These are phyloP conservation scores for Cecidostiba fungosa DNA, from an alignment of 2,888 invertebrate species.

Conservation along the genomic window DNA sequence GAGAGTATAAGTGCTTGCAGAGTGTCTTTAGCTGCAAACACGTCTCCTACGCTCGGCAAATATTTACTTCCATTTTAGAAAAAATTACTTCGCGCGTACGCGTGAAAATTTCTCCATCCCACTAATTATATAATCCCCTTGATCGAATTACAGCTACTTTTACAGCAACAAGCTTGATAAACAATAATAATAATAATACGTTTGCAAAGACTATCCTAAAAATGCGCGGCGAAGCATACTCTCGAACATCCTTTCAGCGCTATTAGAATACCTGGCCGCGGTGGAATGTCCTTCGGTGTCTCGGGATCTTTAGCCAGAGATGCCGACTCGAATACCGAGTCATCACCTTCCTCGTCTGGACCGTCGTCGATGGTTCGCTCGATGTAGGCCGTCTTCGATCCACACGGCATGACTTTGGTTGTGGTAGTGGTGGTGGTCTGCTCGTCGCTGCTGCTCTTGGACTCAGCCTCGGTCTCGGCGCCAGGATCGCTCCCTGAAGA, in stretches of 20 bases:
- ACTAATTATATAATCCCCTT: background rate
- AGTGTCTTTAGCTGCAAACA: background rate
- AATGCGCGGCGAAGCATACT: background rate
- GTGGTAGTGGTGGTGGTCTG: constrained; percentile 22
- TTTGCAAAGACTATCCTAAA: constrained; percentile 36
- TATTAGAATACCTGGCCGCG: constrained; percentile 61
- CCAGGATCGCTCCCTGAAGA: constrained; percentile 56
- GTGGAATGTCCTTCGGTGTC: constrained; percentile 60
- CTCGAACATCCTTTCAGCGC: background rate
- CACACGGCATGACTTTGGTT: constrained; percentile 22
- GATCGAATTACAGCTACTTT: background rate
- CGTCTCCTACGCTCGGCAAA: constrained; percentile 20
- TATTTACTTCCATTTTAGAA: constrained; percentile 43
- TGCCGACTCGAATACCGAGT: constrained; percentile 76
- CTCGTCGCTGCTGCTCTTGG: constrained; percentile 61
- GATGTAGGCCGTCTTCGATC: background rate
- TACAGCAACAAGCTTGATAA: background rate
- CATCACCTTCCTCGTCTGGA: constrained; percentile 77
- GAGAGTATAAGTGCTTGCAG: background rate
- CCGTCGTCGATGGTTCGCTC: constrained; percentile 69
- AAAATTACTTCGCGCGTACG: constrained; percentile 14
- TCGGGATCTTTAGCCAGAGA: constrained; percentile 60
- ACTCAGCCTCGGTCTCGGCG: constrained; percentile 57
- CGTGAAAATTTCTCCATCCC: background rate
- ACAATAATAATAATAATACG: background rate